A percentile compares a stretch with the other conserved stretches of the same genome.
Conservation (phyloP, 2,888 invertebrate genomes). For the Isoperla grammatica region DNA sequence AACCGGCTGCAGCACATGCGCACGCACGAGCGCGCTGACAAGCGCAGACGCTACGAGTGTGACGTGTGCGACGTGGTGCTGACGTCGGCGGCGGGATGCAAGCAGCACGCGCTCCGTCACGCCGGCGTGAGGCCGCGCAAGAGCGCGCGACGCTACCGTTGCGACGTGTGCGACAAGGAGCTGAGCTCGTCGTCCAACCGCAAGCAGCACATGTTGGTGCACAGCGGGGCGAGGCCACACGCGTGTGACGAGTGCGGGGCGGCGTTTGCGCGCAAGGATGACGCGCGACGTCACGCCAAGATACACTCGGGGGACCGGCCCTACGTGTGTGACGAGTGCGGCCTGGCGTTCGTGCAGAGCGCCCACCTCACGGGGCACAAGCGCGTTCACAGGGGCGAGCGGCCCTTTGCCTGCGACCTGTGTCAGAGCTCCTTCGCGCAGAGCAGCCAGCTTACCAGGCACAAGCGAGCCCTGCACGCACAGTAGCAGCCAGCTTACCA, state of each 20-base stretch:
- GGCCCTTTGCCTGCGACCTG: no score
- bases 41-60: no score
- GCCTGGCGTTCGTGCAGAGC: no score
- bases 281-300: background rate
- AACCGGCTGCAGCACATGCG: no score
- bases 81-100: no score
- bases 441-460: background rate
- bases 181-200: background rate
- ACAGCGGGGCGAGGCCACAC: background rate
- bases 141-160: background rate
- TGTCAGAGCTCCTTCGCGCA: background rate
- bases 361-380: no score
- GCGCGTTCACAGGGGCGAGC: no score
- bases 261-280: background rate
- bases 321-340: background rate
- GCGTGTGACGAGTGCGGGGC: background rate
- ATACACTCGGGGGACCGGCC: background rate
- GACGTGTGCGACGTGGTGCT: no score
- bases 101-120: background rate
- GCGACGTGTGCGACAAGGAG: background rate
- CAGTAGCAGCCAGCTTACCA: no score
- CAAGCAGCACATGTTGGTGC: background rate
- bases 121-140: background rate
- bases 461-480: background rate
- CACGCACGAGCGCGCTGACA: no score